Evolutionary conservation across 2,113 vertebrate species (phyloP).

Genomic region (Triplophysa tibetana): DNA sequence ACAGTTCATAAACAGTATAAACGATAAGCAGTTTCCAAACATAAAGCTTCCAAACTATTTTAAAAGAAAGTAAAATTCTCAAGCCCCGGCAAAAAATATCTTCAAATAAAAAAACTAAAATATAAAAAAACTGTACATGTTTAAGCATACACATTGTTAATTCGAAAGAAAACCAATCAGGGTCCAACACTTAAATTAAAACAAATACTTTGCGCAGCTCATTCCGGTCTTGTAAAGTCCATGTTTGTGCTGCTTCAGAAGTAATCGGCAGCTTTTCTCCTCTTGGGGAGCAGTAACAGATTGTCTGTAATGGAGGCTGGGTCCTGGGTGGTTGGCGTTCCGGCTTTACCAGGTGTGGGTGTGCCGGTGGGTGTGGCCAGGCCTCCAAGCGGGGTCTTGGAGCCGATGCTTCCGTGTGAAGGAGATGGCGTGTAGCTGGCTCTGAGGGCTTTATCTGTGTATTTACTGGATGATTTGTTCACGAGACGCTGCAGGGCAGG

Average conservation of each 20-base stretch:
- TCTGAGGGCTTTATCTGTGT: constrained; percentile 92
- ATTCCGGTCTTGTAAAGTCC: background rate
- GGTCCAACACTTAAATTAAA: background rate
- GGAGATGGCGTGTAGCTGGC: constrained; percentile 98
- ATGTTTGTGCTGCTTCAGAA: constrained; percentile 64
- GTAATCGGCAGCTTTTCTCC: constrained; percentile 86
- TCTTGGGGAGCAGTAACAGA: constrained; percentile 92
- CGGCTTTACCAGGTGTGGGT: constrained; percentile 75
- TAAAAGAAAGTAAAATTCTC: background rate
- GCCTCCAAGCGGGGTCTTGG: constrained; percentile 83
- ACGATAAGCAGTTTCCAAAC: too few species aligned
- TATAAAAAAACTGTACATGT: background rate
- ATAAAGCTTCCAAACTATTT: background rate
- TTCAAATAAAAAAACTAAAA: background rate
- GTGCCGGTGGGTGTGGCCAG: constrained; percentile 78
- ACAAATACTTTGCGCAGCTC: background rate
- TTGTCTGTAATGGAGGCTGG: constrained; percentile 93
- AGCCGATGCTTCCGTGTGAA: constrained; percentile 72
- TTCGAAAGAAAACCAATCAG: background rate
- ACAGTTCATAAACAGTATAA: too few species aligned
- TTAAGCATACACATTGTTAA: background rate
- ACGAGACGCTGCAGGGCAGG: constrained; percentile 92
- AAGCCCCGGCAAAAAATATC: background rate
- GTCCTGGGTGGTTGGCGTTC: constrained; percentile 85
- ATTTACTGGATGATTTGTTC: constrained; percentile 92